A percentile compares a stretch with the other conserved stretches of the same genome.
Conservation (phyloP, 2,797 vertebrate species). For the Sebastes variabilis region DNA sequence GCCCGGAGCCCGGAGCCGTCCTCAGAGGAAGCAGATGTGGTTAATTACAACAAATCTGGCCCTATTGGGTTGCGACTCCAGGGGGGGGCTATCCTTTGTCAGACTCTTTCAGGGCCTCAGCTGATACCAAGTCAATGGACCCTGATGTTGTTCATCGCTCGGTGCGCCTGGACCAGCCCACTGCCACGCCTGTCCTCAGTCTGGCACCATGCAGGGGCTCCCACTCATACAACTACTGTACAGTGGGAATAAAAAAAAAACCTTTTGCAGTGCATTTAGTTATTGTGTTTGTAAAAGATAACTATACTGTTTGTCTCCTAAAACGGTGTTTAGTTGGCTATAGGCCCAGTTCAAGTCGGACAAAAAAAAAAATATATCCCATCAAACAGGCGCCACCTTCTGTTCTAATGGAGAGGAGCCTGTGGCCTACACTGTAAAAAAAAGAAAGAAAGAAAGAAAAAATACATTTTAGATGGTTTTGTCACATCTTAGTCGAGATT, state of each 20-base stretch:
- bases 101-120: slow-evolving; percentile 47
- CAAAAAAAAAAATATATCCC: not conserved
- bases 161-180: slow-evolving; percentile 76
- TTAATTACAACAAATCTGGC: not conserved
- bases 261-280: not conserved
- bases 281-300: not conserved
- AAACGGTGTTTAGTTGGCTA: not conserved
- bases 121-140: slow-evolving; percentile 50
- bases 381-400: slow-evolving; percentile 60
- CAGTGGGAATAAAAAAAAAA: not conserved
- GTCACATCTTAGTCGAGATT: not conserved
- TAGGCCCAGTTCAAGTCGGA: not conserved
- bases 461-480: not conserved
- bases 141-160: slow-evolving; percentile 62
- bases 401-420: slow-evolving; percentile 9
- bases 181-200: slow-evolving; percentile 82
- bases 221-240: not conserved
- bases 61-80: not conserved
- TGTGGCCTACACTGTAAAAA: not conserved
- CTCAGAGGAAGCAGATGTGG: not conserved
- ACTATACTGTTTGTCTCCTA: not conserved
- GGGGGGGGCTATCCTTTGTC: slow-evolving; percentile 36
- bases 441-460: not conserved
- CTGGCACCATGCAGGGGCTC: slow-evolving; percentile 14
- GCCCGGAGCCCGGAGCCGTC: slow-evolving; percentile 18